A percentile compares a stretch with the other conserved stretches of the same genome.
phyloP scores from a whole-genome alignment of 2,113 vertebrate species.

The Myotis lucifugus region DNA sequence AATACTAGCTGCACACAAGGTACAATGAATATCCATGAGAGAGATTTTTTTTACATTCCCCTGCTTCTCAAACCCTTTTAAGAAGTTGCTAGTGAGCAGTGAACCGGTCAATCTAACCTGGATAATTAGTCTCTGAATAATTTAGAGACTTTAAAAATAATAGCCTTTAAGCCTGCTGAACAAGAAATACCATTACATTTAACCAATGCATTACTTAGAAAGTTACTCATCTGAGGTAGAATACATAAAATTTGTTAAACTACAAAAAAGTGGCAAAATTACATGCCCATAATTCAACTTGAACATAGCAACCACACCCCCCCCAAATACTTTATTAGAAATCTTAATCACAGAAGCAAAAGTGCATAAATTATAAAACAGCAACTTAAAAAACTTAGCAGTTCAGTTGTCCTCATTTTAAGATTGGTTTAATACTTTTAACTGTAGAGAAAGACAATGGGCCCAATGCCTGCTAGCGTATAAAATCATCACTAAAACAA shows the following conservation, averaged over 20 bases:
- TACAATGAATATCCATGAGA: neutral
- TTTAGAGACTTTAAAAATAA: conserved; percentile 63
- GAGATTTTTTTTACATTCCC: neutral
- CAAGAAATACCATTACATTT: conserved; percentile 62
- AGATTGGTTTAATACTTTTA: conserved; percentile 50
- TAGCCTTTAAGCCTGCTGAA: conserved; percentile 56
- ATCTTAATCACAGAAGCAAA: conserved; percentile 75
- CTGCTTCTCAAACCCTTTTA: conserved; percentile 34
- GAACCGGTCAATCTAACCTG: conserved; percentile 78
- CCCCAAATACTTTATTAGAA: conserved; percentile 57
- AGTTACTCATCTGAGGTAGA: conserved; percentile 77
- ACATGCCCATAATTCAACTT: conserved; percentile 68
- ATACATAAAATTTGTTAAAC: conserved; percentile 68
- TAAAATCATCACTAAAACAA: conserved; percentile 69
- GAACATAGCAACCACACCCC: conserved; percentile 57
- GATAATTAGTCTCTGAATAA: conserved; percentile 67
- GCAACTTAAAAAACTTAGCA: conserved; percentile 57
- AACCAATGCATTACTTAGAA: conserved; percentile 63
- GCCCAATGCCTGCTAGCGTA: conserved; percentile 18
- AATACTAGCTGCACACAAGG: neutral
- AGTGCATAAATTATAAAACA: conserved; percentile 79
- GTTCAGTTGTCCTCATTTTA: conserved; percentile 35
- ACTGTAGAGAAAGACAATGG: conserved; percentile 40
- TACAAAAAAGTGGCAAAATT: conserved; percentile 72
- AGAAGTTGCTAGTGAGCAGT: conserved; percentile 74